Conservation (phyloP, 1,140 invertebrate species). For the Magallana gigas region DNA sequence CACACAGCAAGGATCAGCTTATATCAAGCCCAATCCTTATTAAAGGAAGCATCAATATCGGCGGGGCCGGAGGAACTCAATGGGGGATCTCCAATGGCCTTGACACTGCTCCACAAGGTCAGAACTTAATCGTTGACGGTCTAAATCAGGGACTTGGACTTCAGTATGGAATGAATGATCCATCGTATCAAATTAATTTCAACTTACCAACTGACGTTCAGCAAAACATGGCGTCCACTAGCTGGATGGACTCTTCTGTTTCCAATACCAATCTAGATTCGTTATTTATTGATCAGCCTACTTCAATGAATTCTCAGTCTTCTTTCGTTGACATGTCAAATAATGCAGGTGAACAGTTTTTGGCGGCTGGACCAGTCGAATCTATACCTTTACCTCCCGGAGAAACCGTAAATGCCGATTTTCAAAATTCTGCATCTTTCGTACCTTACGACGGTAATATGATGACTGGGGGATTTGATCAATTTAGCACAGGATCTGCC, state of each 20-base stretch:
- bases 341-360: slow-evolving; percentile 19
- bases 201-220: not conserved
- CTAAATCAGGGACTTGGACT: slow-evolving; percentile 8
- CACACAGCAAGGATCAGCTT: slow-evolving; percentile 15
- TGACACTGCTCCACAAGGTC: not conserved
- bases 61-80: not conserved
- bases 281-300: not conserved
- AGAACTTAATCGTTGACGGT: not conserved
- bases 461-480: not conserved
- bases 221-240: not conserved
- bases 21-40: slow-evolving; percentile 35
- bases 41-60: slow-evolving; percentile 39
- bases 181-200: slow-evolving; percentile 1
- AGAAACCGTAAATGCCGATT: not conserved
- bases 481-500: not conserved
- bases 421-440: not conserved
- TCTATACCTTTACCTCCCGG: slow-evolving; percentile 19
- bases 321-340: not conserved
- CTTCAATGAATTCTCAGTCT: slow-evolving; percentile 1
- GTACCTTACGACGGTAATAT: not conserved
- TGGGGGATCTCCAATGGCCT: slow-evolving; percentile 21
- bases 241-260: not conserved
- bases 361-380: slow-evolving; percentile 7
- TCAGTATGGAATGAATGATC: slow-evolving; percentile 19
- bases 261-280: not conserved